A percentile compares a stretch with the other conserved stretches of the same genome.
Evolutionary conservation across 2,113 vertebrate genomes (phyloP).

Genomic region (Platichthys flesus): DNA sequence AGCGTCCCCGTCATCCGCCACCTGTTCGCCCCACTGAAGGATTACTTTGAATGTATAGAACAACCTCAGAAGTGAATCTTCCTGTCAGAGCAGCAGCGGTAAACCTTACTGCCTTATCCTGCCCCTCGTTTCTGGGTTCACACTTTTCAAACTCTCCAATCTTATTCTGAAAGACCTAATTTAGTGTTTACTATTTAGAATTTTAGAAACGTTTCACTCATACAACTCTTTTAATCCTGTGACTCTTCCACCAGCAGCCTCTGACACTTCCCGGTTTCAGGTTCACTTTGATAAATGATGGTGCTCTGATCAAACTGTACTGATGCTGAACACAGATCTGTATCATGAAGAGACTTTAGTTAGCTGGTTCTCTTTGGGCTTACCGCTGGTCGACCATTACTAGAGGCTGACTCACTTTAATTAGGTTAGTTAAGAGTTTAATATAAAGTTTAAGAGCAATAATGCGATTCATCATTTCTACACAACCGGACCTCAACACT

Average conservation of each 20-base stretch:
- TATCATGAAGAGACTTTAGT: constrained; percentile 22
- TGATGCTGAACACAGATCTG: constrained; percentile 23
- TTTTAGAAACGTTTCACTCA: background rate
- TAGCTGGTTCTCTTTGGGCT: background rate
- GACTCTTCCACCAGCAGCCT: constrained; percentile 48
- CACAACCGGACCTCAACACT: too few relatives aligned
- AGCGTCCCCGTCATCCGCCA: constrained; percentile 93
- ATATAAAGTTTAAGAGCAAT: too few relatives aligned
- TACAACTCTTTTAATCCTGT: background rate
- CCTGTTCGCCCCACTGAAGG: constrained; percentile 94
- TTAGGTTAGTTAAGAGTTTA: background rate
- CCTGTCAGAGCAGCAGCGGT: constrained; percentile 14
- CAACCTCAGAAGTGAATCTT: constrained; percentile 9
- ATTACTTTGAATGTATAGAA: constrained; percentile 94
- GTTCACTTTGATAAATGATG: constrained; percentile 21
- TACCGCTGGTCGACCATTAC: background rate
- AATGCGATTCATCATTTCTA: too few relatives aligned
- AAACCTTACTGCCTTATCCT: constrained; percentile 10
- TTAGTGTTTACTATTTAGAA: constrained; percentile 11
- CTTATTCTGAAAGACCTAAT: background rate
- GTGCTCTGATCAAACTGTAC: constrained; percentile 48
- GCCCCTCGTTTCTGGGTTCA: background rate
- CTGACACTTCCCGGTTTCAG: constrained; percentile 41
- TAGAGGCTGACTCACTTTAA: background rate
- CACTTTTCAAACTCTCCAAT: background rate